Evolutionary conservation across 2,797 vertebrate species (phyloP).

Genomic region (Notamacropus eugenii): DNA sequence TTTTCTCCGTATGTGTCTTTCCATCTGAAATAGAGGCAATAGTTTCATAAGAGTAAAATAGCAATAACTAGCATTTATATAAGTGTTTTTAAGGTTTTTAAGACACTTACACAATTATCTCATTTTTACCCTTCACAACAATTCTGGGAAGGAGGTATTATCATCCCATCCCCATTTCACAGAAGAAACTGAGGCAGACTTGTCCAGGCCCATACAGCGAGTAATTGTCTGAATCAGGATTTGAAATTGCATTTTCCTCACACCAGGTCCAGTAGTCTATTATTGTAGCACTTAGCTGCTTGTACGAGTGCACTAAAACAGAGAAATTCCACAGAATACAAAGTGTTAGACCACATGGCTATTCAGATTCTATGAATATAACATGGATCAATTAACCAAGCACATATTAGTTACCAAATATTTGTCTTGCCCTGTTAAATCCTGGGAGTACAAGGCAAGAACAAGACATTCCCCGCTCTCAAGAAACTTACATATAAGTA

Average conservation of each 20-base stretch:
- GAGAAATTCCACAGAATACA: no score
- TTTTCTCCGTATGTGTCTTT: slow-evolving; percentile 34
- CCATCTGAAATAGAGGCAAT: neutral
- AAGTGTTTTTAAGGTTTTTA: neutral
- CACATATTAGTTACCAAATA: neutral
- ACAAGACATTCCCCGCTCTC: neutral
- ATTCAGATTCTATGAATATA: no score
- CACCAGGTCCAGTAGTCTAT: no score
- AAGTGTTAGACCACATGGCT: no score
- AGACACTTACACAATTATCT: neutral
- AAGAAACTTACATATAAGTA: neutral
- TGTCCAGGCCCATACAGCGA: neutral
- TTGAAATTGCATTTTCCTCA: neutral
- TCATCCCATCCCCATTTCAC: neutral
- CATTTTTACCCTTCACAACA: neutral
- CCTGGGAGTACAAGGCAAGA: neutral
- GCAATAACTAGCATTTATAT: neutral
- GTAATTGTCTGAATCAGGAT: neutral
- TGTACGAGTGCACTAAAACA: no score
- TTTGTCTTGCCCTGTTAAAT: neutral
- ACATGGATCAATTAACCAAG: no score
- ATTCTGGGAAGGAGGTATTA: no score
- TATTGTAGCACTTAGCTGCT: no score
- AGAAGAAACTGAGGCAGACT: neutral
- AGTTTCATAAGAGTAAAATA: slow-evolving; percentile 33